Evolutionary conservation across 2,113 vertebrate genomes (phyloP), one percentile per base, ranked within the genome.

Genomic region (Callipepla squamata): DNA sequence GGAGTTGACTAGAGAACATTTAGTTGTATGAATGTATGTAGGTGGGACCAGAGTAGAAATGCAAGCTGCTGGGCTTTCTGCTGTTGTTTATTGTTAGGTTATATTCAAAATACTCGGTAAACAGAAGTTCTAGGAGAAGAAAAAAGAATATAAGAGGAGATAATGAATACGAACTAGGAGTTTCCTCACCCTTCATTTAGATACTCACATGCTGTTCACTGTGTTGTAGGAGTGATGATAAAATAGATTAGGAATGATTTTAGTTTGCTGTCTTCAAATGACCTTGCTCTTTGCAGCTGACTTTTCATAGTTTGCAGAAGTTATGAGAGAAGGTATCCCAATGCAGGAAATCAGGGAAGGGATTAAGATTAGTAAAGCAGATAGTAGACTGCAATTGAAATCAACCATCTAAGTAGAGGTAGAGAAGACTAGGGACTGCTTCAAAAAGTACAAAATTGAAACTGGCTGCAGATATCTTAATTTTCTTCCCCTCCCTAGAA

Each of bases 231-330:
- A 72, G 7, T 42, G 25, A 63, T 32, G 7, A 67, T 7, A 53
- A 0, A 36, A 11, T 11, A 7, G 50, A 1, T 14, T 57, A 72
- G 63, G 1, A 10, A 7, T 16, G 1, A 12, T 6, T 38, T 62
- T 65, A 79, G 5, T 81, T 67, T 81, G 18, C 12, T 69, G 2
- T 25, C 13, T 65, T 90, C 80, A 20, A 4, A 61, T 61, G 26
- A 77, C 9, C 36, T 48, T 66, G 6, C 0, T 80, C 2, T 61
- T 53, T 58, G 3, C 13, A 40, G 8, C 34, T 48, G 5, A 45
- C 2, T 83, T 86, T 61, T 63, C 22, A 9, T 38, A 55, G 45
- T 34, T 34, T 79, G 23, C 70, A 18, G 21, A 94, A 58, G 20
- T 78, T 50, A 45, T 45, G 18, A 47, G 9, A 80, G 5, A 40